phyloP scores from a whole-genome alignment of 2,113 vertebrate genomes.

The Eleginops maclovinus region DNA sequence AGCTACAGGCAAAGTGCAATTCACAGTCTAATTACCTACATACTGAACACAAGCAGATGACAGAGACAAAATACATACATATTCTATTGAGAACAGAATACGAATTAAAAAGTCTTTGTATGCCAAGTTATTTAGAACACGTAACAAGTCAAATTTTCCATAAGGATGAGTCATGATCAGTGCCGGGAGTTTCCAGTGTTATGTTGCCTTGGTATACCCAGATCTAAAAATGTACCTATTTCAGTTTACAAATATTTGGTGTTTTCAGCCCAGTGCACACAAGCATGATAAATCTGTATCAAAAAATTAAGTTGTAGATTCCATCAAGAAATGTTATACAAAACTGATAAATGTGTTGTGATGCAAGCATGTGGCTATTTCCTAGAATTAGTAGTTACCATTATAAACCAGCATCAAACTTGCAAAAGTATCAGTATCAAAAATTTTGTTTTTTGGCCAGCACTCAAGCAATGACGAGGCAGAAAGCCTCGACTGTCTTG shows the following conservation, averaged over 20 bases:
- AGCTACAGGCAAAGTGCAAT: constrained; percentile 39
- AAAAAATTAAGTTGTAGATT: background rate
- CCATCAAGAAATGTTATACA: background rate
- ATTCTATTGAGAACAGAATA: background rate
- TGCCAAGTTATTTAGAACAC: constrained; percentile 2
- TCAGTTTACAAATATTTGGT: background rate
- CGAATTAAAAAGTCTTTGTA: background rate
- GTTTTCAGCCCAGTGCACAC: background rate
- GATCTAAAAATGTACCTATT: background rate
- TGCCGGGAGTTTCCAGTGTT: background rate
- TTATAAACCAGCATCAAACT: background rate
- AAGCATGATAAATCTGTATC: background rate
- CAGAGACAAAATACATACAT: constrained; percentile 19
- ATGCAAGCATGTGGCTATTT: background rate
- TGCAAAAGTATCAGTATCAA: background rate
- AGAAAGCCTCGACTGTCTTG: background rate
- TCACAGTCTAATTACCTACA: constrained; percentile 53
- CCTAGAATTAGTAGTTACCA: background rate
- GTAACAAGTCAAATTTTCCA: constrained; percentile 2
- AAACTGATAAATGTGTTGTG: background rate
- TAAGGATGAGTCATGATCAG: constrained; percentile 4
- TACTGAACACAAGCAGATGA: constrained; percentile 7
- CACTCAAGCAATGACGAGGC: background rate
- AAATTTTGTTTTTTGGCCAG: background rate
- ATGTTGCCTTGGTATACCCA: background rate